Base-by-base conservation (phyloP, 2,113 vertebrate genomes). In the Bubalus kerabau region DNA sequence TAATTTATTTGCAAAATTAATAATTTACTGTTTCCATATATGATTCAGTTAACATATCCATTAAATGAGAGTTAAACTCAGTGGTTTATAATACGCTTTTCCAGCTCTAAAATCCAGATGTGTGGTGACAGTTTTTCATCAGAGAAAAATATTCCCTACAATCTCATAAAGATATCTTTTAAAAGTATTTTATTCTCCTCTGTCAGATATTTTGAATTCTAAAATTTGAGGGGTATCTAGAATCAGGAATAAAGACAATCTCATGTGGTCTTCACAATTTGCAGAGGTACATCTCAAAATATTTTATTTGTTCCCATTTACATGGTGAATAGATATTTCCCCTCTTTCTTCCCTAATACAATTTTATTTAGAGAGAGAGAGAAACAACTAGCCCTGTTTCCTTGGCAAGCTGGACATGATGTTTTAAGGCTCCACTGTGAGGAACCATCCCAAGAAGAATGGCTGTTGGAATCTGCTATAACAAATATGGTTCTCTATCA, bases 401-500 rank as follows among this genome's bases (percentile, higher is more conserved):
- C 2, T 59, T n/a, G 54, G 10, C 54, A 90, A 90, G 60, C 40
- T 13, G 46, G 46, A 46, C 81, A 36, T 23, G 32, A 52, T 30
- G 24, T 56, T 90, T 96, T 62, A 94, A 88, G 46, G 85, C 52
- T 46, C 56, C 62, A 7, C 15, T 59, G 17, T 52, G 60, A 93
- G 30, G 32, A 91, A 24, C 16, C 78, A 90, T 19, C 21, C 62
- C 82, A 89, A 80, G 76, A 96, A 93, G 56, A 19, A 62, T 3
- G 26, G 46, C 21, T 89, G 17, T 48, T 91, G 36, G 52, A 92
- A 97, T 94, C 40, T 83, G 36, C 67, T 97, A 12, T 86, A 93
- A 87, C 43, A 81, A 95, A 94, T 85, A 76, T 92, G 28, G 13
- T 52, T 95, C 81, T 96, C 74, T 84, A 82, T 92, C 80, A 95